phyloP scores from a whole-genome alignment of 2,113 vertebrate species.

The Gnathonemus longibarbis region DNA sequence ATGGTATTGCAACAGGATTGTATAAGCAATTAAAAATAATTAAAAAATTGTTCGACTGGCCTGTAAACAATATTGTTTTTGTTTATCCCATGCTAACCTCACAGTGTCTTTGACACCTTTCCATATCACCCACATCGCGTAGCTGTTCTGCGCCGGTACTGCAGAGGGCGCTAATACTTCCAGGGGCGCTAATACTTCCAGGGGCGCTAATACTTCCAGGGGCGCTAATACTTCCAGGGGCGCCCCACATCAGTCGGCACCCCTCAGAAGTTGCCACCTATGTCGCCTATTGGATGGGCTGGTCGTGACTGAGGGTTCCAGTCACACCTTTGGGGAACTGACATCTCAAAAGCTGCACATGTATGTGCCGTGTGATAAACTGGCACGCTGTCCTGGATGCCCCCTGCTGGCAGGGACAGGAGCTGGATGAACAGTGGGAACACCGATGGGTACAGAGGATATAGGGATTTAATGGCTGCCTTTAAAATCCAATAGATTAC shows the following conservation, averaged over 20 bases:
- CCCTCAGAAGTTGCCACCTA: neutral
- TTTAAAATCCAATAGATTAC: neutral
- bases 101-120: neutral
- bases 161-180: neutral
- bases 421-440: neutral
- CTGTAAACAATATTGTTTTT: neutral
- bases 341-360: neutral
- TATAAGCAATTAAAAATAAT: neutral
- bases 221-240: neutral
- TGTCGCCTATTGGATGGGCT: neutral
- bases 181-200: neutral
- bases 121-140: neutral
- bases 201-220: neutral
- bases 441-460: neutral
- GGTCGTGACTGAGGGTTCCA: neutral
- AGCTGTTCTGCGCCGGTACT: neutral
- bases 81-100: neutral
- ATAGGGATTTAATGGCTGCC: neutral
- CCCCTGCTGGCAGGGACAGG: neutral
- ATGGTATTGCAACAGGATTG: neutral
- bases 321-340: neutral
- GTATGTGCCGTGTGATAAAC: neutral
- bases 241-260: neutral
- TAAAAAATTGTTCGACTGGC: neutral
- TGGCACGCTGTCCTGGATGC: neutral